Evolutionary conservation across 2,888 invertebrate species (phyloP).

Genomic region (Argyresthia albistria): DNA sequence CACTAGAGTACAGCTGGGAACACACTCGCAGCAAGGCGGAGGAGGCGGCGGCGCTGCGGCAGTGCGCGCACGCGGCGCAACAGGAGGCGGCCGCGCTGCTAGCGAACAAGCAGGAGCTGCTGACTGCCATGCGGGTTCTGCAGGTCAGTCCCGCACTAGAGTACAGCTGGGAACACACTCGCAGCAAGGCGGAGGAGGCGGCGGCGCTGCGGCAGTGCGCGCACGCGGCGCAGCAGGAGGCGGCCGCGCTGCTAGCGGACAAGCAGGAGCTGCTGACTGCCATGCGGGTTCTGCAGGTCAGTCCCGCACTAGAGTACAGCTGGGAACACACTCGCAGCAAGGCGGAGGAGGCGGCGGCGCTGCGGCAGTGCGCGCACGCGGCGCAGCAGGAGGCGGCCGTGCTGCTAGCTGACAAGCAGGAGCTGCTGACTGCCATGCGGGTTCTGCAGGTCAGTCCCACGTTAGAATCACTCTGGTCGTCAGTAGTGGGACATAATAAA

Average conservation of each 20-base stretch:
- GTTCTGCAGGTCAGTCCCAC: slow-evolving; percentile 70
- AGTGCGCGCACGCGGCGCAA: slow-evolving; percentile 76
- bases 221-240: slow-evolving; percentile 83
- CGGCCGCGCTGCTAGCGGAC: slow-evolving; percentile 79
- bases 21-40: slow-evolving; percentile 60
- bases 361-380: slow-evolving; percentile 64
- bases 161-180: slow-evolving; percentile 23
- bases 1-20: too few relatives aligned
- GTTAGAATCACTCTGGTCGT: too few relatives aligned
- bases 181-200: slow-evolving; percentile 59
- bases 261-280: slow-evolving; percentile 81
- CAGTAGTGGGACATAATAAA: too few relatives aligned
- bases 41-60: slow-evolving; percentile 50
- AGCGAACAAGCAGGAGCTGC: slow-evolving; percentile 80
- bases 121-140: slow-evolving; percentile 78
- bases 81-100: slow-evolving; percentile 80
- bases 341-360: slow-evolving; percentile 53
- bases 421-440: slow-evolving; percentile 78
- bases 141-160: slow-evolving; percentile 54
- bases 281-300: slow-evolving; percentile 77
- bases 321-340: slow-evolving; percentile 44
- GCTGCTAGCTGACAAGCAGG: slow-evolving; percentile 81
- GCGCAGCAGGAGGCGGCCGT: slow-evolving; percentile 83
- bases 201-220: slow-evolving; percentile 52
- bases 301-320: not conserved